Evolutionary conservation across 2,888 invertebrate species (phyloP).

Genomic region (Eristalis intricaria): DNA sequence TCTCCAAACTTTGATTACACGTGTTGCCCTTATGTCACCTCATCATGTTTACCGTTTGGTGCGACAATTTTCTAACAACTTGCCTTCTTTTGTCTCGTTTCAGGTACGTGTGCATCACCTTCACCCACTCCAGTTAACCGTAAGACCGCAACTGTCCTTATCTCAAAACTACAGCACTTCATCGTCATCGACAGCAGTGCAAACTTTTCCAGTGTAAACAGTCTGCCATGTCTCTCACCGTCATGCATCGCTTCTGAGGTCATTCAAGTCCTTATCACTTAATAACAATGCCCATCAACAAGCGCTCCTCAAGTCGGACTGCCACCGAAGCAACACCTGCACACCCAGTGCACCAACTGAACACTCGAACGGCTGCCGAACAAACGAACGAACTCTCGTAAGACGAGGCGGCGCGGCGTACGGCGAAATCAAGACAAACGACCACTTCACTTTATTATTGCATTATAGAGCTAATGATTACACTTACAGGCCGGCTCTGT

Average conservation of each 20-base stretch:
- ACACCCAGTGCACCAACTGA: not conserved
- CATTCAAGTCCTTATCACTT: conserved; percentile 49
- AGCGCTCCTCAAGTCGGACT: not conserved
- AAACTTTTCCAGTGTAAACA: not conserved
- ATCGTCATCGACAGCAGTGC: not conserved
- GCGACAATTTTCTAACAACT: not conserved
- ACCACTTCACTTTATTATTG: conserved; percentile 71
- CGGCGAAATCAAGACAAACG: conserved; percentile 68
- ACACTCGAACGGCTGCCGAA: not conserved
- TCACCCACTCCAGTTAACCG: not conserved
- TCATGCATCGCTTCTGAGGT: not conserved
- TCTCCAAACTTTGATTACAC: too few species aligned
- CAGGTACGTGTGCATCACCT: conserved; percentile 25
- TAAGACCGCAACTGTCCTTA: not conserved
- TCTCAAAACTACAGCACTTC: not conserved
- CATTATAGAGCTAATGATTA: conserved; percentile 70
- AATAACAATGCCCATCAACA: conserved; percentile 48
- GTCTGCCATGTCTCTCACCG: not conserved
- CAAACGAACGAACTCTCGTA: not conserved
- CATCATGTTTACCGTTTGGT: not conserved
- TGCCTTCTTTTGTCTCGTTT: conserved; percentile 16
- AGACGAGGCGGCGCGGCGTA: not conserved
- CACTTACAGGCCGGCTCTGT: conserved; percentile 40
- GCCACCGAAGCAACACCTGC: conserved; percentile 51
- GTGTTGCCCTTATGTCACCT: too few species aligned